These are phyloP conservation scores for Trichogramma evanescens DNA, from an alignment of 2,888 invertebrate genomes.

Conservation along the genomic window DNA sequence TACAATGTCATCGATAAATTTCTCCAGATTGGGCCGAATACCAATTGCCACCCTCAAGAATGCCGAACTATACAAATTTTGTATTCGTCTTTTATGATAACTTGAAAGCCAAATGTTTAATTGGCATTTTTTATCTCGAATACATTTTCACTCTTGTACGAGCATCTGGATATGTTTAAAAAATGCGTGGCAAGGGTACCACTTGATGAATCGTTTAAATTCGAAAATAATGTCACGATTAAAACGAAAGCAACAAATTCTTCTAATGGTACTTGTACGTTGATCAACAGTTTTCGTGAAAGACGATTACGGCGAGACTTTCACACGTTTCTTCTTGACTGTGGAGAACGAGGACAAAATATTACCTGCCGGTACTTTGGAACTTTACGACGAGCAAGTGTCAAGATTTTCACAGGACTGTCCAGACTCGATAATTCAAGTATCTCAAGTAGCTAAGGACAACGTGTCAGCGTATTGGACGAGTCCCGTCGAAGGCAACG, in stretches of 20 bases:
- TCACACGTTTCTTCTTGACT: slow-evolving; percentile 71
- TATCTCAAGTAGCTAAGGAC: slow-evolving; percentile 71
- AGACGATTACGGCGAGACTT: slow-evolving; percentile 4
- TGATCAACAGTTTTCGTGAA: slow-evolving; percentile 9
- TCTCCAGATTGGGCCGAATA: too few species aligned
- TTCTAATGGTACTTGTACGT: background rate
- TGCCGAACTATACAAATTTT: too few species aligned
- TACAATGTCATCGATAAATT: too few species aligned
- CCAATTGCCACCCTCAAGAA: too few species aligned
- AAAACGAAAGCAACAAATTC: background rate
- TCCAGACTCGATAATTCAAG: slow-evolving; percentile 76
- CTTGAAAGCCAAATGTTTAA: too few species aligned
- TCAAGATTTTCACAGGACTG: slow-evolving; percentile 73
- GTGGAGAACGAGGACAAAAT: slow-evolving; percentile 51
- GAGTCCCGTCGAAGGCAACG: slow-evolving; percentile 76
- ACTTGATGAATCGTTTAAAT: background rate
- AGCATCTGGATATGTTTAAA: too few species aligned
- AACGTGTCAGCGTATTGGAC: slow-evolving; percentile 86
- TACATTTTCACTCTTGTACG: too few species aligned
- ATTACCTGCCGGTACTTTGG: slow-evolving; percentile 37
- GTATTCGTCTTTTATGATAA: too few species aligned
- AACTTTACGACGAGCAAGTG: slow-evolving; percentile 51
- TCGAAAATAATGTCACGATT: background rate
- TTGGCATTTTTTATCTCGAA: too few species aligned
- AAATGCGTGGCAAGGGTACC: background rate